Conservation (phyloP, 2,113 vertebrate genomes). For the Antigone vipio region DNA sequence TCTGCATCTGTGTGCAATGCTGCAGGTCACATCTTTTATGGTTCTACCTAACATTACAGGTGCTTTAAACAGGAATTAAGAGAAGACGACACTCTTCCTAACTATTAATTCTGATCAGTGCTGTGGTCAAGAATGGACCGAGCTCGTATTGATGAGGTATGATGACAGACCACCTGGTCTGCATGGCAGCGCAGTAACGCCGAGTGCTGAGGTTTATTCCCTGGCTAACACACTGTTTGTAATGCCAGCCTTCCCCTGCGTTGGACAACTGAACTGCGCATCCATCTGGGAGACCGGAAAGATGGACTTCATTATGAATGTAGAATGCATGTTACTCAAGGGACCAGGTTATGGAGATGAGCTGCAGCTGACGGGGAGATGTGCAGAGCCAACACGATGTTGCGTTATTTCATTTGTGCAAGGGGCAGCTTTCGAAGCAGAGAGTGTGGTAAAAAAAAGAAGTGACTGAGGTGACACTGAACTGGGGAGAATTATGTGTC, state of each 20-base stretch:
- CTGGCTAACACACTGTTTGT: not conserved
- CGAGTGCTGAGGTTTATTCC: not conserved
- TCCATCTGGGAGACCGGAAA: not conserved
- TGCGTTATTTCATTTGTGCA: not conserved
- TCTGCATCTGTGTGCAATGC: not conserved
- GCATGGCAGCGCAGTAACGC: not conserved
- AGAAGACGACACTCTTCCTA: not conserved
- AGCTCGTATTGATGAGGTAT: not conserved
- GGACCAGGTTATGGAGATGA: not conserved
- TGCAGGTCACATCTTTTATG: not conserved
- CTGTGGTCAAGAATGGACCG: not conserved
- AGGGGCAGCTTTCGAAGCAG: not conserved
- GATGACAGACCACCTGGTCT: not conserved
- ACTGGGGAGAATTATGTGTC: not conserved
- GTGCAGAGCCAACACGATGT: not conserved
- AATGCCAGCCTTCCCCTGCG: not conserved
- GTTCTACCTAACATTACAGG: not conserved
- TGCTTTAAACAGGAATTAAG: not conserved
- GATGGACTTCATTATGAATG: not conserved
- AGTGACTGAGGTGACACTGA: not conserved
- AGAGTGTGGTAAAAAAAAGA: not conserved
- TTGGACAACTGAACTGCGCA: not conserved
- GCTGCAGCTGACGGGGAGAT: not conserved
- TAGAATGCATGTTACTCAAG: not conserved
- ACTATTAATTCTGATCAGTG: not conserved